Base-by-base conservation (phyloP, 2,113 vertebrate genomes). In the Clarias batrachus region DNA sequence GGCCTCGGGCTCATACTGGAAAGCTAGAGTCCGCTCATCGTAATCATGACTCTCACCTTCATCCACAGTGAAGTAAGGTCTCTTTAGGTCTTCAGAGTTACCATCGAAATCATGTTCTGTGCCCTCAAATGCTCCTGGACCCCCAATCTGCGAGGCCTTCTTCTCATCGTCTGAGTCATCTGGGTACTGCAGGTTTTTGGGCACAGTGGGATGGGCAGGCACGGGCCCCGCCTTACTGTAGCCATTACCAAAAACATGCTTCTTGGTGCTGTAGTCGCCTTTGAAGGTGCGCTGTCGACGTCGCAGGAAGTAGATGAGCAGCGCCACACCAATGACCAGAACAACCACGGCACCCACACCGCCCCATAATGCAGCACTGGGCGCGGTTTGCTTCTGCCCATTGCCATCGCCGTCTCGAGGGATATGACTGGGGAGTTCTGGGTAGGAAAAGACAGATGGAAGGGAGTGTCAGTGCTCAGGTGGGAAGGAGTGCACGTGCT, bases 251-350 rank as follows among this genome's bases (percentile, higher is more conserved):
- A 98, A 99, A 73, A 98, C 97, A 0, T 99, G 98, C 89, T 99
- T 99, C 96, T 99, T 99, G 87, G 98, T 99, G 96, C 96, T 99
- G 96, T 99, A 99, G 96, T 99, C 98, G 0, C 98, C 98, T 93
- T 99, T 99, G 96, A 99, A 99, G 95, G 98, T 99, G 94, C 97
- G 97, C 85, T 97, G 97, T 88, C 98, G 97, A 90, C 96, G 96
- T 81, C 97, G 97, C 81, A 99, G 96, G 86, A 97, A 96, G 88
- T 97, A 88, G 93, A 98, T 95, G 86, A 97, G 95, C 90, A 97
- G 95, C 68, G 95, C 93, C 65, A 96, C 96, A 70, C 95, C 96
- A 57, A 95, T 79, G 85, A 94, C 93, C 93, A 99, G 94, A 91
- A 98, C 95, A 89, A 93, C 94, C 87, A 96, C 93, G 73, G 97